These are phyloP conservation scores for Hydrozoanthus tunicans DNA, from an alignment of 64 coral and sea anemone species.

Conservation along the genomic window DNA sequence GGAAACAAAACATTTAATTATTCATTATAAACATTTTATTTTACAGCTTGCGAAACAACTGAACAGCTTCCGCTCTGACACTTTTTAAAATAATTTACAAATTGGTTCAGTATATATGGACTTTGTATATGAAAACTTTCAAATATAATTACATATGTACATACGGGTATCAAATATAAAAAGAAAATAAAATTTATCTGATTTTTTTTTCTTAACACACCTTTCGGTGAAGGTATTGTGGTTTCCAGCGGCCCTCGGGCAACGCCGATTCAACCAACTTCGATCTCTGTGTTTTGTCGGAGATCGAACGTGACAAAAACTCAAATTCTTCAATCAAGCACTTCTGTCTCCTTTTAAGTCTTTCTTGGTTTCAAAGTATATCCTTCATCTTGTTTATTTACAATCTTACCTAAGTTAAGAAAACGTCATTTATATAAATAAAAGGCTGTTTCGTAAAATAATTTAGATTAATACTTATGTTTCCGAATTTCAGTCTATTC, in stretches of 20 bases:
- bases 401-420: not conserved
- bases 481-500: slow-evolving; percentile 19
- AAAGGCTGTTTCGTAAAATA: slow-evolving; percentile 3
- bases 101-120: not conserved
- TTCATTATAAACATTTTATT: slow-evolving; percentile 60
- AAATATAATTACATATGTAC: slow-evolving; percentile 33
- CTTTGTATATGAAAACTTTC: not conserved
- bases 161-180: slow-evolving; percentile 24
- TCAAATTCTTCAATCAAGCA: not conserved
- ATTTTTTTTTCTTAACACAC: slow-evolving; percentile 13
- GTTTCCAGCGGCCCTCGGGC: not conserved
- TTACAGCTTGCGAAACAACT: slow-evolving; percentile 46
- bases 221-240: not conserved
- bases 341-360: not conserved
- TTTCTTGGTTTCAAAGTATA: not conserved
- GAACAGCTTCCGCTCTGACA: slow-evolving; percentile 16
- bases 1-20: slow-evolving; percentile 59
- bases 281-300: not conserved
- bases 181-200: slow-evolving; percentile 35
- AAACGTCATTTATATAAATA: slow-evolving; percentile 17
- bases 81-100: slow-evolving; percentile 38
- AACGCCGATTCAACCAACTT: not conserved
- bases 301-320: not conserved
- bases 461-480: not conserved
- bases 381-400: not conserved